Evolutionary conservation across 2,888 invertebrate genomes (phyloP).

Genomic region (Protonemura montana): DNA sequence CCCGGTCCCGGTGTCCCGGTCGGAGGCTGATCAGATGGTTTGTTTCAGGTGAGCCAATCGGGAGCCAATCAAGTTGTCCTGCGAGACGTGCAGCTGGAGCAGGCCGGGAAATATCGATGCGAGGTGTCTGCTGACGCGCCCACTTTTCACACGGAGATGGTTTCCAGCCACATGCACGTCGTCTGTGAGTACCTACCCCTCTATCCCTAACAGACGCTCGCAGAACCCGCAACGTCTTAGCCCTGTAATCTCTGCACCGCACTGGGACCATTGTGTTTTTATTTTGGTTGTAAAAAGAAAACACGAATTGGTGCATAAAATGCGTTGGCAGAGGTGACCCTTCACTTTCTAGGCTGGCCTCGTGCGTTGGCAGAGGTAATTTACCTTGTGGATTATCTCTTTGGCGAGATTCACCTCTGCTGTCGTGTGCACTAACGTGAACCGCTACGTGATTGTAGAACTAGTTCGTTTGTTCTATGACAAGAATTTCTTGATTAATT

Average conservation of each 20-base stretch:
- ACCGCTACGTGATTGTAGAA: no score
- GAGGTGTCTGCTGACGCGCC: constrained; percentile 79
- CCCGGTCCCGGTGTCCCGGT: background rate
- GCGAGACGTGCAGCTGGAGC: constrained; percentile 72
- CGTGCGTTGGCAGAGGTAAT: no score
- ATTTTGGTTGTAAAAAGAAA: background rate
- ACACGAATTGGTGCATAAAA: background rate
- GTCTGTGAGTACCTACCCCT: constrained; percentile 68
- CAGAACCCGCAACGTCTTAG: background rate
- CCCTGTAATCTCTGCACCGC: background rate
- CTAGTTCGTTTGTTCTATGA: no score
- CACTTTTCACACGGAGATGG: constrained; percentile 73
- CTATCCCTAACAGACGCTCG: background rate
- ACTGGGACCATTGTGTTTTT: background rate
- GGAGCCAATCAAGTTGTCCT: constrained; percentile 72
- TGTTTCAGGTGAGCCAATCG: constrained; percentile 69
- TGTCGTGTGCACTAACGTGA: no score
- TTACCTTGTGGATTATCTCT: no score
- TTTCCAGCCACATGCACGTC: constrained; percentile 73
- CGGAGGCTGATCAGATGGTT: background rate
- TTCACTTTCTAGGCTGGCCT: no score
- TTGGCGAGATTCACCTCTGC: no score
- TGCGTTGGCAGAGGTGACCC: no score
- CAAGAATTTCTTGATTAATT: no score
- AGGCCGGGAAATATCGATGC: constrained; percentile 77